Evolutionary conservation across 2,797 vertebrate species (phyloP), one percentile per base, ranked within the genome.

Genomic region (Hephaestus fuliginosus): DNA sequence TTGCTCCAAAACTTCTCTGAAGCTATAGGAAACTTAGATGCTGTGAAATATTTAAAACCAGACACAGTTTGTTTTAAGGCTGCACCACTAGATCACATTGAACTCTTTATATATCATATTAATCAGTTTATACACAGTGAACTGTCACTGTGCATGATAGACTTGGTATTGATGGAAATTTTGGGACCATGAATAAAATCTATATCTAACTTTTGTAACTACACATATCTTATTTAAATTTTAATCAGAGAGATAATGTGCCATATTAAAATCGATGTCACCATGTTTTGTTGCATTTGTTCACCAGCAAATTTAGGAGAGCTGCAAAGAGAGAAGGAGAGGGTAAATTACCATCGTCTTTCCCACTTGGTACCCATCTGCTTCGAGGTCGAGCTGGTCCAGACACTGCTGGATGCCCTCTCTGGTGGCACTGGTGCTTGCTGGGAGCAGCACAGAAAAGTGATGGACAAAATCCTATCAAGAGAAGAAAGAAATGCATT

Each of bases 321-420:
- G n/a, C 7, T 46, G 33, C 2, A 52, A 9, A 43, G 2, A 33
- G 10, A 2, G 56, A 20, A 67, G 33, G 5, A 74, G 43, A 66
- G 3, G 12, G 0, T 0, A n/a, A 33, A 20, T 44, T 96, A 99
- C 98, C 98, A 97, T 99, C 0, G 97, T 97, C 91, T 95, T 97
- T 82, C 98, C 98, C 83, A 99, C 97, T 99, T 99, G 98, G 84
- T 96, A 98, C 57, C 96, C 97, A 74, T 98, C 95, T 53, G 95
- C 85, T 73, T 94, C 85, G 0, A 97, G 95, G 92, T 96, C 92
- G 43, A 95, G 94, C 91, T 96, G 96, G 90, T 41, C 92, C 94
- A 99, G 96, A 94, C 97, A 97, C 74, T 95, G 92, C 74, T 95
- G 95, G 92, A 99, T 97, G 63, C 95, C 95, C 75, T 96, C 93